Conservation (phyloP, 1,140 invertebrate genomes). For the Drosophila sturtevanti region DNA sequence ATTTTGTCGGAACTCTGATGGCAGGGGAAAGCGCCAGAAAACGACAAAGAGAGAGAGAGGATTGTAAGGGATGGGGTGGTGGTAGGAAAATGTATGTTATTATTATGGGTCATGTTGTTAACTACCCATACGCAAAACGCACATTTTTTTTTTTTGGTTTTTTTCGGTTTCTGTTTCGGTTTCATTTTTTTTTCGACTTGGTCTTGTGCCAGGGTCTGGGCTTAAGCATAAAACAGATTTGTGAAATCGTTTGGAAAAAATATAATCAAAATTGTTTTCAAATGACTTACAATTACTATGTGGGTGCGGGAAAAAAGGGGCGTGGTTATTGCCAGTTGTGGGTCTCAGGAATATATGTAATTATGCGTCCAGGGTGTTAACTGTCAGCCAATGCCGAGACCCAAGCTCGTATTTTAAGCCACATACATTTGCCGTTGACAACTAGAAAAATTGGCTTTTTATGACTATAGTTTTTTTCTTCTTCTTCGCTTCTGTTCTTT, state of each 20-base stretch:
- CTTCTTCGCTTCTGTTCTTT: no score
- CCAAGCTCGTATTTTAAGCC: slow-evolving; percentile 66
- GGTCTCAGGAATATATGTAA: slow-evolving; percentile 40
- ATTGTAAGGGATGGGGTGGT: neutral
- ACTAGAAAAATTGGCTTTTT: slow-evolving; percentile 80
- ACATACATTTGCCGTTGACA: slow-evolving; percentile 75
- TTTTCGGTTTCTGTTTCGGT: neutral
- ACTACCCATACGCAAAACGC: slow-evolving; percentile 77
- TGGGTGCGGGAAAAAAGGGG: slow-evolving; percentile 8
- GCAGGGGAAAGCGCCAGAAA: neutral
- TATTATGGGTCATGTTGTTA: slow-evolving; percentile 80
- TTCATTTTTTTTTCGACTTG: neutral
- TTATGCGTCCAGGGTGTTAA: slow-evolving; percentile 73
- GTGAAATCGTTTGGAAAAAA: slow-evolving; percentile 81
- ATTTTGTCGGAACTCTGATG: slow-evolving; percentile 44
- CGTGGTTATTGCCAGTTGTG: neutral
- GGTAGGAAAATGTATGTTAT: slow-evolving; percentile 69
- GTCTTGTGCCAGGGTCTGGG: slow-evolving; percentile 1
- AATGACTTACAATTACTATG: slow-evolving; percentile 76
- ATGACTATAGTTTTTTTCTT: slow-evolving; percentile 51
- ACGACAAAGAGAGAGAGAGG: neutral
- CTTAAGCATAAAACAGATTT: slow-evolving; percentile 75
- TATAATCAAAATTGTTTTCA: slow-evolving; percentile 81
- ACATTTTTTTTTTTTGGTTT: slow-evolving; percentile 31
- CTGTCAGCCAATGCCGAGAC: slow-evolving; percentile 71